Evolutionary conservation across 1,140 invertebrate species (phyloP).

Genomic region (Drosophila bocqueti): DNA sequence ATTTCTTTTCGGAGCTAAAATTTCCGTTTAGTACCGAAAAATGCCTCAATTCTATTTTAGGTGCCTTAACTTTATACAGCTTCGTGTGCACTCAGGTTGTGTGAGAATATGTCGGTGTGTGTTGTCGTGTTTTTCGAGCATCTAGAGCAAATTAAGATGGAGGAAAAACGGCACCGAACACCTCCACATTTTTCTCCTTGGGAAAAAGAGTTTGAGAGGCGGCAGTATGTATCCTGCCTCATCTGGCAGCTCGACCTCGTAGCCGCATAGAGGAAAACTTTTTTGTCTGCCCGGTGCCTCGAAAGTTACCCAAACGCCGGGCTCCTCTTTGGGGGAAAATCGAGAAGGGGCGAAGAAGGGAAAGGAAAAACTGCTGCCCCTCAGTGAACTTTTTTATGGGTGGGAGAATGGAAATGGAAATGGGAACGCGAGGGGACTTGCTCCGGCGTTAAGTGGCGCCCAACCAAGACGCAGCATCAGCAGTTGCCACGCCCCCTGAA

Average conservation of each 20-base stretch:
- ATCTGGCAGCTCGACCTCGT: constrained; percentile 56
- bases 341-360: constrained; percentile 10
- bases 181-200: constrained; percentile 23
- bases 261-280: constrained; percentile 42
- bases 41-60: not conserved
- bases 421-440: constrained; percentile 15
- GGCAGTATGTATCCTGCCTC: constrained; percentile 38
- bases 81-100: constrained; percentile 13
- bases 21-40: not conserved
- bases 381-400: constrained; percentile 64
- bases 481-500: constrained; percentile 28
- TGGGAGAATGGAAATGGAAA: constrained; percentile 20
- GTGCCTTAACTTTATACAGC: not conserved
- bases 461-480: constrained; percentile 68
- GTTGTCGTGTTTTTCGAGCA: constrained; percentile 25
- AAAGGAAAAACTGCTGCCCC: constrained; percentile 47
- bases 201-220: constrained; percentile 17
- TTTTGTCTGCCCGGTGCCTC: constrained; percentile 36
- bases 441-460: constrained; percentile 67
- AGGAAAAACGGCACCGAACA: constrained; percentile 14
- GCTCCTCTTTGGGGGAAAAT: constrained; percentile 9
- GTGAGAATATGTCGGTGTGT: not conserved
- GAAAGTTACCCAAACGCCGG: constrained; percentile 53
- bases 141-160: constrained; percentile 32
- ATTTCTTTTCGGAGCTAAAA: not conserved